Conservation (phyloP, 2,888 invertebrate species). For the Pedicia rivosa region DNA sequence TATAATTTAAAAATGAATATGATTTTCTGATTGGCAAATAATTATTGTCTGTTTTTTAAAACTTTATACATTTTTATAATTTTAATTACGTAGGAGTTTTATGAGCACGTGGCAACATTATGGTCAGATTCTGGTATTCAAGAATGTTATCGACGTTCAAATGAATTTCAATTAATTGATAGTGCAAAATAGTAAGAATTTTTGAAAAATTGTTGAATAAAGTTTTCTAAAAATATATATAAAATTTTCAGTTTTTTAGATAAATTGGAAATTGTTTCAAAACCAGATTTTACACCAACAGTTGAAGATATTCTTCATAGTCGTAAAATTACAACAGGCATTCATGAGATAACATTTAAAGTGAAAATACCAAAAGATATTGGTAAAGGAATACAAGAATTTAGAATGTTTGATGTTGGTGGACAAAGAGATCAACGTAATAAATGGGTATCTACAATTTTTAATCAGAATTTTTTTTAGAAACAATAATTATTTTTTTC, state of each 20-base stretch:
- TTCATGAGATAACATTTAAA: slow-evolving; percentile 59
- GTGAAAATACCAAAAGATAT: slow-evolving; percentile 52
- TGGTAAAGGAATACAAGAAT: slow-evolving; percentile 52
- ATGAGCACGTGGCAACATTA: slow-evolving; percentile 43
- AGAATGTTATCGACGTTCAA: slow-evolving; percentile 49
- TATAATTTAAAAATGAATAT: too few species aligned
- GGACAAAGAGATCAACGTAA: slow-evolving; percentile 67
- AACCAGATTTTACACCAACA: slow-evolving; percentile 48
- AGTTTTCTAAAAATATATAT: slow-evolving; percentile 5
- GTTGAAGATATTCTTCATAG: slow-evolving; percentile 64
- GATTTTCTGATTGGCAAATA: neutral
- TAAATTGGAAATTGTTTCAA: slow-evolving; percentile 45
- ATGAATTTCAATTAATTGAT: slow-evolving; percentile 65
- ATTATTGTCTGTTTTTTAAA: neutral
- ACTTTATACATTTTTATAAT: neutral
- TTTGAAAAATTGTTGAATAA: slow-evolving; percentile 2
- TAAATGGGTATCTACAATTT: too few species aligned
- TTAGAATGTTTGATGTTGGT: slow-evolving; percentile 74
- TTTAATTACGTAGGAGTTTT: slow-evolving; percentile 43
- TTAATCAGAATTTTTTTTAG: too few species aligned
- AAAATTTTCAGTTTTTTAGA: slow-evolving; percentile 58
- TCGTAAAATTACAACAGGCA: slow-evolving; percentile 54
- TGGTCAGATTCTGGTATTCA: slow-evolving; percentile 59
- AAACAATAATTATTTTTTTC: too few species aligned
- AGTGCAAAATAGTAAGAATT: slow-evolving; percentile 65